These are phyloP conservation scores for Operophtera brumata DNA, from an alignment of 2,888 invertebrate species.

Conservation along the genomic window DNA sequence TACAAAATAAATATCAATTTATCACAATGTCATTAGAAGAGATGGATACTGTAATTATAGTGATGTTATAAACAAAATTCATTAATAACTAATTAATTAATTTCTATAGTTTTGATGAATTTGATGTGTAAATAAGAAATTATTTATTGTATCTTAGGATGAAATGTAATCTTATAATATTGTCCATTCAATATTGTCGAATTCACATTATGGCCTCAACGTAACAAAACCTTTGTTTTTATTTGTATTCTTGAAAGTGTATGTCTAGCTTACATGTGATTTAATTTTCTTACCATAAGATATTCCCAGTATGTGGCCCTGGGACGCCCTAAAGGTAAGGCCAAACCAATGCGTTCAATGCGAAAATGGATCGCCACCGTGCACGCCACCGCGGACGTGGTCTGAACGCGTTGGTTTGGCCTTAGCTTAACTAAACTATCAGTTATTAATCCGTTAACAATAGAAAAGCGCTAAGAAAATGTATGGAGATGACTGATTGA, in stretches of 20 bases:
- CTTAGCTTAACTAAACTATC: no score
- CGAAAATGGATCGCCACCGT: no score
- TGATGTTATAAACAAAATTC: constrained; percentile 19
- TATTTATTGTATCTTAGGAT: constrained; percentile 45
- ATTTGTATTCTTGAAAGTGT: neutral
- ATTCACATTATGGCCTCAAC: constrained; percentile 19
- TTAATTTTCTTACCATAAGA: no score
- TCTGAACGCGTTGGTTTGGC: no score
- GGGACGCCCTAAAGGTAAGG: no score
- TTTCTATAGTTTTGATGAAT: constrained; percentile 28
- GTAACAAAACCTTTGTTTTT: no score
- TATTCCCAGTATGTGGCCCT: no score
- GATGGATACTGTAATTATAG: constrained; percentile 5
- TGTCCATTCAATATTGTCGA: constrained; percentile 20
- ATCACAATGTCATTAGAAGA: constrained; percentile 2
- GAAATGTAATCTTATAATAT: constrained; percentile 20
- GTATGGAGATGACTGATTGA: no score
- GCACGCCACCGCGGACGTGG: no score
- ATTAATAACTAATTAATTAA: constrained; percentile 13
- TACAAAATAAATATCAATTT: constrained; percentile 33
- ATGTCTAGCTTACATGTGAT: neutral
- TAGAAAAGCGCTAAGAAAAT: no score
- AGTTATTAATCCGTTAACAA: no score
- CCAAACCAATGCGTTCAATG: no score
- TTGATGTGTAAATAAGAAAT: constrained; percentile 28